Base-by-base conservation (phyloP, 2,888 invertebrate genomes). In the Acanthoscelides obtectus region DNA sequence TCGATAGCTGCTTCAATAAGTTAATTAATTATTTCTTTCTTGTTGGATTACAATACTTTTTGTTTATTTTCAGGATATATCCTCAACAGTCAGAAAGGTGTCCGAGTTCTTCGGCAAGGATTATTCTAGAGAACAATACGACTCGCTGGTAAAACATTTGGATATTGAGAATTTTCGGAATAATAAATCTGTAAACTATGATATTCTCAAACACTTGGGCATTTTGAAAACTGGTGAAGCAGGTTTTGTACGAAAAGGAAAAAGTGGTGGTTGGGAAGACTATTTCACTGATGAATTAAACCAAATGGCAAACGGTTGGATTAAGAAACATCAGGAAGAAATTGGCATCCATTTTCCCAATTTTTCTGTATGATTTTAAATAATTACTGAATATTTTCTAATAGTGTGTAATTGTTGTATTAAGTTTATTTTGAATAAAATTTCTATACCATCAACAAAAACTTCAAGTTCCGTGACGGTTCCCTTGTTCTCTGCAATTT, bases 121-220 rank as follows among this genome's bases (percentile, higher is more conserved):
- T 0, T 87, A 90, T 72, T 87, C 86, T 0, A 85, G 87, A 0
- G 87, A 89, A 21, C 88, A 94, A 81, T 82, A 94, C 0, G 81
- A 86, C 0, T 84, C 85, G 21, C 86, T 97, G 2, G 88, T 89
- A 12, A 85, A 92, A 6, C 94, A 96, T 82, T 89, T 97, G 73
- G 89, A 90, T 80, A 94, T 98, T 75, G 88, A 92, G 12, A 93
- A 90, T 82, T 97, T 98, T 86, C 92, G 92, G 76, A 88, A 90
- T 19, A 97, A 97, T 85, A 89, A 90, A 68, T 91, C 93, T 5
- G 92, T 95, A 0, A 96, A 97, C 81, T 82, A 88, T 69, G 89
- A 91, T 72, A 88, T 90, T 69, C 87, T 93, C 81, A 88, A 87
- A 77, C 88, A 89, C 0, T 86, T 91, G 2, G 90, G 91, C 0